Conservation (phyloP, 1,140 invertebrate species). For the Portunus trituberculatus region DNA sequence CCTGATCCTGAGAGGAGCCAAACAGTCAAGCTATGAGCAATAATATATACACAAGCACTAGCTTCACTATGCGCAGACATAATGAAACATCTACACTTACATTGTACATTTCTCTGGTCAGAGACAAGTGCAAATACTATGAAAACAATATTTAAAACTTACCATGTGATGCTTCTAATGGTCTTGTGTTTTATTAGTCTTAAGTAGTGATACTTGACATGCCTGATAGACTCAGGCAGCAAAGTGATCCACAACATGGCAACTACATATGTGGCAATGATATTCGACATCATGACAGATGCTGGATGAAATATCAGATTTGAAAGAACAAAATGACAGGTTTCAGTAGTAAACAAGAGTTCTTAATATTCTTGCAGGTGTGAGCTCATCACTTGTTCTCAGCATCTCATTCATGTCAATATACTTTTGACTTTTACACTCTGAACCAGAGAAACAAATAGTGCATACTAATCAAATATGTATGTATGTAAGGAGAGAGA, state of each 20-base stretch:
- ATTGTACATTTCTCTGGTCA: not conserved
- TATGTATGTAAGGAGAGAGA: not conserved
- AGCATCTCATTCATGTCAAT: not conserved
- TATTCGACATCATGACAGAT: not conserved
- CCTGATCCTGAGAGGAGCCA: constrained; percentile 83
- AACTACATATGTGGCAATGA: not conserved
- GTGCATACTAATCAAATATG: not conserved
- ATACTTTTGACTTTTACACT: not conserved
- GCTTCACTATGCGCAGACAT: constrained; percentile 42
- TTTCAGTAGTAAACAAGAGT: too few relatives aligned
- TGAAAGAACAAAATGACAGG: not conserved
- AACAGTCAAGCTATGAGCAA: constrained; percentile 69
- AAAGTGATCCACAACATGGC: not conserved
- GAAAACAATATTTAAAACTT: too few relatives aligned
- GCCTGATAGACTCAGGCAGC: not conserved
- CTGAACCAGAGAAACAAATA: not conserved
- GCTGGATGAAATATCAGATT: not conserved
- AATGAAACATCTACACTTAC: constrained; percentile 48
- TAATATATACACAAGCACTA: constrained; percentile 65
- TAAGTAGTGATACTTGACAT: not conserved
- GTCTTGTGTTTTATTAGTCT: not conserved
- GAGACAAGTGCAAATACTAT: not conserved
- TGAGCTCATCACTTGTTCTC: not conserved
- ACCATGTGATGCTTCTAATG: not conserved
- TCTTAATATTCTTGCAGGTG: not conserved